These are phyloP conservation scores for Macrosoma leucophasiata DNA, from an alignment of 2,888 invertebrate species.

Conservation along the genomic window DNA sequence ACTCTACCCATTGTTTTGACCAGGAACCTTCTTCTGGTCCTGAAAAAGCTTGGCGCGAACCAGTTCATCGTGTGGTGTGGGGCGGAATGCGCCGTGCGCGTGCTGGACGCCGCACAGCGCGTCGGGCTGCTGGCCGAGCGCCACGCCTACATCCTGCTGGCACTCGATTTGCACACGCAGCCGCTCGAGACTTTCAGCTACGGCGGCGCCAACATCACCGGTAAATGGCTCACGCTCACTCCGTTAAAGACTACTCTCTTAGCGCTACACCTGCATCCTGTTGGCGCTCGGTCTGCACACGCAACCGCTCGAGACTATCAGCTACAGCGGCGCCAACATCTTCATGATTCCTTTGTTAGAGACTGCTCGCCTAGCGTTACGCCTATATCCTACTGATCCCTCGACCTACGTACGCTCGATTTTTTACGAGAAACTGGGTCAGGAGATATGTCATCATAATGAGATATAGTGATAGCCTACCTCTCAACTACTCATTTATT, in stretches of 20 bases:
- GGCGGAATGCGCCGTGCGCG: slow-evolving; percentile 45
- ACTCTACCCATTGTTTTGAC: not conserved
- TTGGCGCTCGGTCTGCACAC: slow-evolving; percentile 44
- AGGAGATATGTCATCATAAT: too few relatives aligned
- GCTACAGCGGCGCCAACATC: slow-evolving; percentile 61
- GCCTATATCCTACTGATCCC: not conserved
- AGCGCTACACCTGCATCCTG: not conserved
- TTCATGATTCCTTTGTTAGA: slow-evolving; percentile 2
- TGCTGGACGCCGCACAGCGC: slow-evolving; percentile 60
- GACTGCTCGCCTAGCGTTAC: not conserved
- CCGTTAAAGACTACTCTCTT: not conserved
- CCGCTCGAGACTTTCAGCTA: slow-evolving; percentile 47
- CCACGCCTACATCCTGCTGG: slow-evolving; percentile 49
- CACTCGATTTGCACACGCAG: slow-evolving; percentile 52
- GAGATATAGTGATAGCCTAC: too few relatives aligned
- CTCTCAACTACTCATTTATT: too few relatives aligned
- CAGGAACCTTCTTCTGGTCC: slow-evolving; percentile 48
- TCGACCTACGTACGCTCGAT: slow-evolving; percentile 54
- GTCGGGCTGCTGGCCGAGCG: slow-evolving; percentile 54
- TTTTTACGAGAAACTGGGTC: too few relatives aligned
- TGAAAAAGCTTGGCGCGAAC: slow-evolving; percentile 48
- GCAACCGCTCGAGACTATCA: slow-evolving; percentile 39
- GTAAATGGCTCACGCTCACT: slow-evolving; percentile 29
- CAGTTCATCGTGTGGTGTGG: slow-evolving; percentile 53
- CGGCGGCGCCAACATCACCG: slow-evolving; percentile 61